Percentiles rank a stretch among this genome's conserved stretches.
phyloP scores from a whole-genome alignment of 1,140 invertebrate species.

The Potamilus streckersoni region DNA sequence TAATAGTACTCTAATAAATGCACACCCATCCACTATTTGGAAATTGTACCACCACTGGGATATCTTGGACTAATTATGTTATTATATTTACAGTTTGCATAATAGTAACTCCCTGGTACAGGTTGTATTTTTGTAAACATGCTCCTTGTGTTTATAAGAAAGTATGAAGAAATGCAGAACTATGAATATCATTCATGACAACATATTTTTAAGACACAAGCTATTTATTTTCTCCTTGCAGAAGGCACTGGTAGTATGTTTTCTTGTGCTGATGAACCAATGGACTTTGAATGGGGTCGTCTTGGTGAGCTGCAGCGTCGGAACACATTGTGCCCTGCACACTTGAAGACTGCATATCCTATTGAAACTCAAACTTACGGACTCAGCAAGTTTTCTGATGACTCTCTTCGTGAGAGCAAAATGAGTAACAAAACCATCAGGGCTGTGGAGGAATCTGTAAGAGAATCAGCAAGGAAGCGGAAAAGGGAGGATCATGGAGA shows the following conservation, averaged over 20 bases:
- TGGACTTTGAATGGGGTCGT: conserved; percentile 65
- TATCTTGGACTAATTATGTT: too few relatives aligned
- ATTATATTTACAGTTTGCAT: too few relatives aligned
- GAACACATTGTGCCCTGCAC: conserved; percentile 88
- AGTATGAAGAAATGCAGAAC: too few relatives aligned
- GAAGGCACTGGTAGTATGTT: conserved; percentile 48
- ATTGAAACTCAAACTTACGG: conserved; percentile 78
- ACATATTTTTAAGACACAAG: too few relatives aligned
- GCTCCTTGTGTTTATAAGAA: background rate
- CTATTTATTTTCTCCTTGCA: conserved; percentile 14
- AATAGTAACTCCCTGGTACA: too few relatives aligned
- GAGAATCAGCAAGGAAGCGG: too few relatives aligned
- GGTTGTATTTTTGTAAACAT: background rate
- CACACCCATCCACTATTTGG: too few relatives aligned
- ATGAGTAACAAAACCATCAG: conserved; percentile 2
- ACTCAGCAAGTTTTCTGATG: conserved; percentile 29
- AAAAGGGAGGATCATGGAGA: too few relatives aligned
- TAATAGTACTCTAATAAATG: too few relatives aligned
- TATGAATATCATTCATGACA: too few relatives aligned
- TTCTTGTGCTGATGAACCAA: conserved; percentile 52
- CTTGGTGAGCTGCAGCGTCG: conserved; percentile 81
- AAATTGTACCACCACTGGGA: too few relatives aligned
- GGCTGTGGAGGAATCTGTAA: too few relatives aligned
- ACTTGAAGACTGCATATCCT: conserved; percentile 89
- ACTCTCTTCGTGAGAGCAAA: conserved; percentile 25